A percentile compares a stretch with the other conserved stretches of the same genome.
phyloP scores from a whole-genome alignment of 2,888 invertebrate genomes.

The Drosophila paracracens region DNA sequence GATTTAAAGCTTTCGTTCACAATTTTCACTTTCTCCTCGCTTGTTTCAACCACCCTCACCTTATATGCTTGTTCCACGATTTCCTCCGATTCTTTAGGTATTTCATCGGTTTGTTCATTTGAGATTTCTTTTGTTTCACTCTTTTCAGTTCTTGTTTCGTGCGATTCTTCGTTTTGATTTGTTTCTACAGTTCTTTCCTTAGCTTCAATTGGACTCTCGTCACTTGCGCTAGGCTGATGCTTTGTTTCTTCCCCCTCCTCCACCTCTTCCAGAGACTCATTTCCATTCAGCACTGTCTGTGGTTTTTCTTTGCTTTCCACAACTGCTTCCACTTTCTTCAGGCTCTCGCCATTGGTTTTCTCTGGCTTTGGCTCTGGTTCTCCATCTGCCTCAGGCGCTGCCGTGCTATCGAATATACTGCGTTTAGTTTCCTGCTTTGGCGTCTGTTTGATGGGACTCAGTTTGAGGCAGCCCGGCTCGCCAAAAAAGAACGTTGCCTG shows the following conservation, averaged over 20 bases:
- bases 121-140: conserved; percentile 39
- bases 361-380: conserved; percentile 37
- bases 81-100: conserved; percentile 3
- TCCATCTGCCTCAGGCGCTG: conserved; percentile 3
- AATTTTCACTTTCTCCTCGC: conserved; percentile 14
- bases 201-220: conserved; percentile 3
- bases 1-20: conserved; percentile 7
- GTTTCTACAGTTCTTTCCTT: conserved; percentile 1
- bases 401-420: conserved; percentile 67
- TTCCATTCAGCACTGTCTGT: conserved; percentile 25
- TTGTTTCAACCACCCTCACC: conserved; percentile 38
- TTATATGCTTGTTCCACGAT: conserved; percentile 14
- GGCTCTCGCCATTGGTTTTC: conserved; percentile 69
- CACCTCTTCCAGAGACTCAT: conserved; percentile 14
- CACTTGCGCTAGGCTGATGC: background rate
- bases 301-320: conserved; percentile 7
- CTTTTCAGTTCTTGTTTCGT: conserved; percentile 6
- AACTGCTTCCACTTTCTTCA: conserved; percentile 12
- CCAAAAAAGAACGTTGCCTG: conserved; percentile 85
- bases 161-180: background rate
- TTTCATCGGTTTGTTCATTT: conserved; percentile 31
- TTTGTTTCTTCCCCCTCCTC: background rate
- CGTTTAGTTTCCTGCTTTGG: conserved; percentile 64
- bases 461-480: conserved; percentile 85
- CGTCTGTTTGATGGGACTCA: conserved; percentile 82